These are phyloP conservation scores for Lanistes nyassanus DNA, from an alignment of 1,140 invertebrate species.

Conservation along the genomic window DNA sequence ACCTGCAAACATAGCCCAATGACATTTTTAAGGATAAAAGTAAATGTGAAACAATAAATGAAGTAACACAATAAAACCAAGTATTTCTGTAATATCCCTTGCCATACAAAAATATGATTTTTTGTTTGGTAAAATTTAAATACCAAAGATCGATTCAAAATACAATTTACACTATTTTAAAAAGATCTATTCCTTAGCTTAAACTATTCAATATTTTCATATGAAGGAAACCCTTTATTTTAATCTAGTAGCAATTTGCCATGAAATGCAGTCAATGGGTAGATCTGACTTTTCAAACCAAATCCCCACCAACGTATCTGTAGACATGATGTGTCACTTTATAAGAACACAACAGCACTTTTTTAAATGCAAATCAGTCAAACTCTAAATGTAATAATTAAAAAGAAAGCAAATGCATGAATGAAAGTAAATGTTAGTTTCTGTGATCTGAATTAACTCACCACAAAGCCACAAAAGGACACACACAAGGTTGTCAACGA, in stretches of 20 bases:
- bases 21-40: background rate
- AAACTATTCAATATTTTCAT: too few species aligned
- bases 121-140: too few species aligned
- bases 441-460: slow-evolving; percentile 21
- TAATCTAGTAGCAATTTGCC: background rate
- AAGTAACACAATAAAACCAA: too few species aligned
- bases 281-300: too few species aligned
- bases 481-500: slow-evolving; percentile 48
- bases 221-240: background rate
- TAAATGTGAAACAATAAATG: background rate
- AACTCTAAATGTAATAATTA: background rate
- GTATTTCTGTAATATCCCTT: too few species aligned
- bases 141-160: too few species aligned
- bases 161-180: background rate
- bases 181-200: background rate
- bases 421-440: background rate
- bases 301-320: too few species aligned
- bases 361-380: background rate
- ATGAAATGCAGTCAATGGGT: background rate
- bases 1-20: slow-evolving; percentile 47
- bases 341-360: background rate
- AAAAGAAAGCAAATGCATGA: background rate
- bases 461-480: slow-evolving; percentile 54
- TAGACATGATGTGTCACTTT: too few species aligned
- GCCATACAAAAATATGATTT: too few species aligned